A percentile compares a stretch with the other conserved stretches of the same genome.
phyloP scores from a whole-genome alignment of 2,113 vertebrate species.

The Podilymbus podiceps region DNA sequence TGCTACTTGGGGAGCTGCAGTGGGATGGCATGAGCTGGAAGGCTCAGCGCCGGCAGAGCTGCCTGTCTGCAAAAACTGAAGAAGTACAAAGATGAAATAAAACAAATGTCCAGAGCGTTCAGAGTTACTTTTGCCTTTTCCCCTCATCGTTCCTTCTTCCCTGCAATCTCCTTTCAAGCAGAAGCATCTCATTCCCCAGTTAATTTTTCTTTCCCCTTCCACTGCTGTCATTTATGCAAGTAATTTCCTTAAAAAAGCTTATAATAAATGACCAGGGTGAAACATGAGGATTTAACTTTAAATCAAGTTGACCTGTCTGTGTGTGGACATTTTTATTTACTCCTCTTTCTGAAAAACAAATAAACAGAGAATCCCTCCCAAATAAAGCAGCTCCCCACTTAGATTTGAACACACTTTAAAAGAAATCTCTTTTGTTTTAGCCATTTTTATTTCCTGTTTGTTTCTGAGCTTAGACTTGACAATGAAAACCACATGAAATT shows the following conservation, averaged over 20 bases:
- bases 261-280: background rate
- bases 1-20: background rate
- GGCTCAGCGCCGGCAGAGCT: background rate
- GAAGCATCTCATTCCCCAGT: background rate
- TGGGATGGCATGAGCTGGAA: background rate
- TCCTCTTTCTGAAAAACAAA: slow-evolving; percentile 53
- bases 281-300: background rate
- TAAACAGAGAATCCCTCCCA: slow-evolving; percentile 48
- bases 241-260: background rate
- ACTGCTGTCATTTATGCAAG: background rate
- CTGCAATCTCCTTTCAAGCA: background rate
- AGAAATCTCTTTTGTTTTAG: slow-evolving; percentile 59
- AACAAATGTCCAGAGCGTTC: background rate
- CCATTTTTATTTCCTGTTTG: slow-evolving; percentile 68
- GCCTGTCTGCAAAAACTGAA: background rate
- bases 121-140: background rate
- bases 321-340: slow-evolving; percentile 45
- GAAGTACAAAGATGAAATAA: background rate
- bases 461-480: slow-evolving; percentile 64
- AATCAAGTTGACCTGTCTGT: slow-evolving; percentile 45
- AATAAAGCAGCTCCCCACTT: slow-evolving; percentile 52
- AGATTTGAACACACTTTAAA: slow-evolving; percentile 56
- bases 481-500: slow-evolving; percentile 68
- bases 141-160: background rate
- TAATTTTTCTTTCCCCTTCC: background rate